Evolutionary conservation across 2,113 vertebrate genomes (phyloP).

Genomic region (Hemichromis elongatus): DNA sequence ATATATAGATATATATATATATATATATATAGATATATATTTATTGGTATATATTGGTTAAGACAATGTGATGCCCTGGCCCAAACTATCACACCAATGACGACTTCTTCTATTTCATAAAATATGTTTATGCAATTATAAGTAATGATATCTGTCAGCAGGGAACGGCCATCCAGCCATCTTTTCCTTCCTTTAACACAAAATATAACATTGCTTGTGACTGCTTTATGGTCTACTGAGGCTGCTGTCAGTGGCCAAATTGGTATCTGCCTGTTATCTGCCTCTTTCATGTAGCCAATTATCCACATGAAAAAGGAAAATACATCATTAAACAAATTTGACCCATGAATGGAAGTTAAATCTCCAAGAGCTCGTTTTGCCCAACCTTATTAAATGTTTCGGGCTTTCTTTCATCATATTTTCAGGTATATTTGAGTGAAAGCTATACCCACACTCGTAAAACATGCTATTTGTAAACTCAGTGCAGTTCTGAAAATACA

Average conservation of each 20-base stretch:
- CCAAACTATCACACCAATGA: background rate
- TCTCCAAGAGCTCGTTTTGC: conserved; percentile 3
- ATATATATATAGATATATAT: too few relatives aligned
- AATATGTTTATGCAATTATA: background rate
- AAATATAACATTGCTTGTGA: background rate
- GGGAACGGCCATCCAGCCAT: background rate
- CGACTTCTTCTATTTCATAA: background rate
- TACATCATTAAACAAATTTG: conserved; percentile 48
- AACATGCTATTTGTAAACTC: background rate
- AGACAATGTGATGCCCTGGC: background rate
- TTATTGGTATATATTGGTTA: too few relatives aligned
- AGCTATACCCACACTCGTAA: background rate
- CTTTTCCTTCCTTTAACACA: background rate
- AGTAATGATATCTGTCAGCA: background rate
- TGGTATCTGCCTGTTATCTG: conserved; percentile 15
- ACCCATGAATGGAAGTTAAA: conserved; percentile 17
- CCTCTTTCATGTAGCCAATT: conserved; percentile 53
- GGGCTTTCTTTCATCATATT: conserved; percentile 29
- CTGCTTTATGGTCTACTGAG: conserved; percentile 5
- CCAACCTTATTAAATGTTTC: conserved; percentile 24
- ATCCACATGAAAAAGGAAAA: conserved; percentile 36
- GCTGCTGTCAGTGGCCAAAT: conserved; percentile 1
- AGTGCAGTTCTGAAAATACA: background rate
- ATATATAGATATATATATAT: too few relatives aligned
- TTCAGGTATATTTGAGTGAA: conserved; percentile 8